Percentiles rank a stretch among this genome's conserved stretches.
Conservation (phyloP, 2,797 vertebrate species). For the Clarias fuscus region DNA sequence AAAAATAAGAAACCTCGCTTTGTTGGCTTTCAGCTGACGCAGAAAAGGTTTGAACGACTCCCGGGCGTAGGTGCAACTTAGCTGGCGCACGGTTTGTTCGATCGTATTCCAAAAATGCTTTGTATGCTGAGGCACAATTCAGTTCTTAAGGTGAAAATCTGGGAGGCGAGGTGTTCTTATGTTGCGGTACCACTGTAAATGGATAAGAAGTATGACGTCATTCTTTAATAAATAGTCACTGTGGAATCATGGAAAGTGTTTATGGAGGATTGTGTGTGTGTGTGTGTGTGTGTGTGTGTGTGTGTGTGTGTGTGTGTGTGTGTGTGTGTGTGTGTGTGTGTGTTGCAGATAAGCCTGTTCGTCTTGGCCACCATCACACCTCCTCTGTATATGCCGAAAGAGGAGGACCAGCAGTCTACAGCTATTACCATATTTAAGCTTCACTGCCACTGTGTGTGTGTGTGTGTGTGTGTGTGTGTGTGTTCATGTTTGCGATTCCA, state of each 20-base stretch:
- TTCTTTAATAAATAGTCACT: too few relatives aligned
- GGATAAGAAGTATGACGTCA: neutral
- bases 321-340: conserved; percentile 24
- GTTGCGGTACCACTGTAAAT: too few relatives aligned
- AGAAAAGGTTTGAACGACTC: too few relatives aligned
- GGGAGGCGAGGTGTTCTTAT: too few relatives aligned
- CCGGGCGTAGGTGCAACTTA: too few relatives aligned
- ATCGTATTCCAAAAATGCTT: too few relatives aligned
- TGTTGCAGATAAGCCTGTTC: conserved; percentile 32
- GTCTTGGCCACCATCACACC: conserved; percentile 35
- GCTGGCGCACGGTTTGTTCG: too few relatives aligned
- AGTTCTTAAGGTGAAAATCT: too few relatives aligned
- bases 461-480: neutral
- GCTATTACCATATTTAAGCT: conserved; percentile 34
- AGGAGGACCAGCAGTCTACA: conserved; percentile 17
- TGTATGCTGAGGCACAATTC: too few relatives aligned
- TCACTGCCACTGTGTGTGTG: neutral
- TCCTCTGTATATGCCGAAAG: neutral
- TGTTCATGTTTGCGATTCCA: neutral
- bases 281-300: conserved; percentile 31
- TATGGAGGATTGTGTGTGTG: neutral
- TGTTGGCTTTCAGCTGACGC: too few relatives aligned
- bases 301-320: conserved; percentile 28
- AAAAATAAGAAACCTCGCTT: too few relatives aligned
- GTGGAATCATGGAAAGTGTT: neutral